These are phyloP conservation scores for Melieria omissa DNA, from an alignment of 2,888 invertebrate species.

Conservation along the genomic window DNA sequence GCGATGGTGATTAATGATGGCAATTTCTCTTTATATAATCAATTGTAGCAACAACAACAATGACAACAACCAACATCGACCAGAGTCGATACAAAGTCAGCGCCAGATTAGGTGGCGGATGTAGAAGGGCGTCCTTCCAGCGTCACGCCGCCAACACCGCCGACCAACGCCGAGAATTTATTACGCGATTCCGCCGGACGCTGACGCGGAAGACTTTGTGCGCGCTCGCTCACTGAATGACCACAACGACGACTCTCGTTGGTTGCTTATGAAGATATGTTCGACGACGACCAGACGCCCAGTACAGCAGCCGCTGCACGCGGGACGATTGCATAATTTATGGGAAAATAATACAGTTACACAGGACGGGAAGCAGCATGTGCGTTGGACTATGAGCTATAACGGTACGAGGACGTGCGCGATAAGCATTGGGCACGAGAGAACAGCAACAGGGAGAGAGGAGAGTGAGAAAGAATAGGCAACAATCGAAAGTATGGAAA, in stretches of 20 bases:
- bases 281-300: not conserved
- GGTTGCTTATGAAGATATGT: conserved; percentile 5
- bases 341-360: conserved; percentile 31
- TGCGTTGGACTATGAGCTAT: not conserved
- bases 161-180: too few species aligned
- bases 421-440: not conserved
- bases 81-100: not conserved
- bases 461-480: not conserved
- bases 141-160: too few species aligned
- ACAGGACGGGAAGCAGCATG: conserved; percentile 18
- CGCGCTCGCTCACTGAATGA: not conserved
- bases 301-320: conserved; percentile 13
- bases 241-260: conserved; percentile 23
- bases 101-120: too few species aligned
- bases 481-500: too few species aligned
- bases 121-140: too few species aligned
- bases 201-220: too few species aligned
- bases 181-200: too few species aligned
- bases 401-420: conserved; percentile 15
- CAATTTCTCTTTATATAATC: conserved; percentile 35
- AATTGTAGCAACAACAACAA: conserved; percentile 16
- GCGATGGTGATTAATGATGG: conserved; percentile 40
- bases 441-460: not conserved
- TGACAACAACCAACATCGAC: conserved; percentile 8
- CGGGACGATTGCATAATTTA: conserved; percentile 34